phyloP scores from a whole-genome alignment of 2,888 invertebrate genomes.

The Morpho helenor region DNA sequence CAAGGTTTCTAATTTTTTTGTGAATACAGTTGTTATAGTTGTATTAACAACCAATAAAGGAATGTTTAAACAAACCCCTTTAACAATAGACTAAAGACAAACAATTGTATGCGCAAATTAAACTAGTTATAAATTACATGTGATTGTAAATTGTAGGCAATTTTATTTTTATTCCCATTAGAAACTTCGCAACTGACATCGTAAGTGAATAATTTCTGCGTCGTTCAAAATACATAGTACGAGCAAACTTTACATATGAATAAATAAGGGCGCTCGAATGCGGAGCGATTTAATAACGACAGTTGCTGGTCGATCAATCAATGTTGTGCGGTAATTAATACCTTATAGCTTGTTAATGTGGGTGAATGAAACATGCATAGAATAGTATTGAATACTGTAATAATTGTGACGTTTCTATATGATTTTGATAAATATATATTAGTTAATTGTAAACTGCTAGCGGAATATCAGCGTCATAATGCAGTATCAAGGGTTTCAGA shows the following conservation, averaged over 20 bases:
- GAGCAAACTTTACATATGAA: constrained; percentile 21
- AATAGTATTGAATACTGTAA: neutral
- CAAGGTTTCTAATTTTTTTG: too few species aligned
- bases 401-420: neutral
- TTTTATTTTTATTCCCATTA: neutral
- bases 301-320: constrained; percentile 11
- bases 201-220: constrained; percentile 9
- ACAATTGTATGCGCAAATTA: too few species aligned
- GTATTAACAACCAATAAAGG: too few species aligned
- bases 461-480: too few species aligned
- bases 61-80: too few species aligned
- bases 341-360: constrained; percentile 15
- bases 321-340: constrained; percentile 16
- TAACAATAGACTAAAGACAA: too few species aligned
- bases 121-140: too few species aligned
- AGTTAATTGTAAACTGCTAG: too few species aligned
- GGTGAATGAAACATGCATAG: constrained; percentile 17
- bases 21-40: too few species aligned
- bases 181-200: constrained; percentile 9
- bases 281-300: constrained; percentile 5
- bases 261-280: constrained; percentile 16
- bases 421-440: too few species aligned
- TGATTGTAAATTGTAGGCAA: too few species aligned
- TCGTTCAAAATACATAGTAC: constrained; percentile 5
- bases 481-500: too few species aligned